phyloP scores from a whole-genome alignment of 1,140 invertebrate genomes.

The Pseudomyrmex pallidus region DNA sequence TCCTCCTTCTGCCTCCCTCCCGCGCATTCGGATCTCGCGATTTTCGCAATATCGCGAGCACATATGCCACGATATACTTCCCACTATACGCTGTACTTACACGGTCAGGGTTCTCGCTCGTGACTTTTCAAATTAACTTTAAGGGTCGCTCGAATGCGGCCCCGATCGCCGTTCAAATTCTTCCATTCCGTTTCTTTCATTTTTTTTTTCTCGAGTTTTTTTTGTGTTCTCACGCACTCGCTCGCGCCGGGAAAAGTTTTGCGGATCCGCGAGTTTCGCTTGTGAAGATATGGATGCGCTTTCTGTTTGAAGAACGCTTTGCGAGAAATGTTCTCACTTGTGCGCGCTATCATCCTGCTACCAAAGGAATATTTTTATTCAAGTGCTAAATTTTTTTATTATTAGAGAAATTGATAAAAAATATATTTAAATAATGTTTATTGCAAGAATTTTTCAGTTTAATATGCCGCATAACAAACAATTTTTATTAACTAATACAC shows the following conservation, averaged over 20 bases:
- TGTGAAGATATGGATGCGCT: not conserved
- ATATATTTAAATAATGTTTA: conserved; percentile 3
- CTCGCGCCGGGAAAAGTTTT: conserved; percentile 15
- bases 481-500: not conserved
- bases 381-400: not conserved
- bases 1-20: not conserved
- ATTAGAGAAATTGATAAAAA: not conserved
- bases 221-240: not conserved
- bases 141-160: conserved; percentile 70
- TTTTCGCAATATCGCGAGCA: conserved; percentile 69
- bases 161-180: conserved; percentile 54
- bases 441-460: too few relatives aligned
- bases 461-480: not conserved
- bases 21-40: conserved; percentile 54
- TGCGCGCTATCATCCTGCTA: not conserved
- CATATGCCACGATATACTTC: conserved; percentile 18
- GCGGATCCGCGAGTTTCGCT: not conserved
- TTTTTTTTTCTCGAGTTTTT: not conserved
- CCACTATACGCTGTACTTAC: conserved; percentile 58
- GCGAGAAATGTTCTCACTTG: conserved; percentile 2
- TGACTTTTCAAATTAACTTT: conserved; percentile 81
- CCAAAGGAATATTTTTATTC: conserved; percentile 1
- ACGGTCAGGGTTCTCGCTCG: conserved; percentile 49
- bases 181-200: conserved; percentile 2
- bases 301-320: not conserved